Evolutionary conservation across 2,797 vertebrate genomes (phyloP).

Genomic region (Melanogrammus aeglefinus): DNA sequence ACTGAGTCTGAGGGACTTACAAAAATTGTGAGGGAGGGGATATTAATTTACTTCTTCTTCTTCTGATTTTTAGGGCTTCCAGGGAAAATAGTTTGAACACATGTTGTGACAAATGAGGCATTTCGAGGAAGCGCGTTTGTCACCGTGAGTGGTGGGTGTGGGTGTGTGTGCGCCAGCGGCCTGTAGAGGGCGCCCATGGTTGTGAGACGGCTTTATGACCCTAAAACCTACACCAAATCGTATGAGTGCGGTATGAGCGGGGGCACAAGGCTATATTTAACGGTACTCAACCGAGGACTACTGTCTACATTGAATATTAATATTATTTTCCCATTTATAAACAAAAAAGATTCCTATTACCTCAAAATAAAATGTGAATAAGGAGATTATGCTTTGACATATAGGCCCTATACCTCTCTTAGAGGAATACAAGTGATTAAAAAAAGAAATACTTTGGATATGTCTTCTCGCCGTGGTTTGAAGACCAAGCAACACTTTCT

Average conservation of each 20-base stretch:
- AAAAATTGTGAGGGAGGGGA: constrained; percentile 71
- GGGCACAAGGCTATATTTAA: too few species aligned
- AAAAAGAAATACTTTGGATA: constrained; percentile 29
- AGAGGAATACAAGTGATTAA: constrained; percentile 31
- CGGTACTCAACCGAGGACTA: too few species aligned
- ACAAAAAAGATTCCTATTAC: background rate
- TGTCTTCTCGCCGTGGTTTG: constrained; percentile 45
- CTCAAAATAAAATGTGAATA: background rate
- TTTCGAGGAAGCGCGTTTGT: constrained; percentile 59
- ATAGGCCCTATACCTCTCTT: constrained; percentile 25
- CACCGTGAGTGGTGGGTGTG: constrained; percentile 37
- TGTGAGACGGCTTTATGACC: constrained; percentile 32
- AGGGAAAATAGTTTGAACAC: constrained; percentile 77
- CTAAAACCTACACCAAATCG: background rate
- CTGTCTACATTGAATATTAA: too few species aligned
- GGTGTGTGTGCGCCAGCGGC: constrained; percentile 26
- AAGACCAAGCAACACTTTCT: constrained; percentile 56
- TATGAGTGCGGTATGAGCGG: too few species aligned
- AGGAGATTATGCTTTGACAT: background rate
- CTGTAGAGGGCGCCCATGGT: constrained; percentile 75
- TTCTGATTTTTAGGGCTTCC: constrained; percentile 72
- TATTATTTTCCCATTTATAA: too few species aligned
- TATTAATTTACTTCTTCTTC: constrained; percentile 79
- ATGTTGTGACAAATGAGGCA: constrained; percentile 77
- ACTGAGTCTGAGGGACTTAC: constrained; percentile 74